These are phyloP conservation scores for Sitta europaea DNA, from an alignment of 2,113 vertebrate species.

Conservation along the genomic window DNA sequence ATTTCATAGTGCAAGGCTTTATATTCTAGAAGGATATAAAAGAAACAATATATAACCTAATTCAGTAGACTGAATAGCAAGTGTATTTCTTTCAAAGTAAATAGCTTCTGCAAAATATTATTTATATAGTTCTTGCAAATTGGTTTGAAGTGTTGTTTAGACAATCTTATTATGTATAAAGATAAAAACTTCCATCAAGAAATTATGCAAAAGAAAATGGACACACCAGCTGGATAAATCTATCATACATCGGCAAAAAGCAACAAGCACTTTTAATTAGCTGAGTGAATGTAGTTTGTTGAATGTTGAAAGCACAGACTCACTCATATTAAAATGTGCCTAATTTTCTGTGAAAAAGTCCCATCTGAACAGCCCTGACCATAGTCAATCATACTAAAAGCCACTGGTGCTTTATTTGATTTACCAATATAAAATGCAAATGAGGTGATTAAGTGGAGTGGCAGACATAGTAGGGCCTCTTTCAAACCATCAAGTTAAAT, in stretches of 20 bases:
- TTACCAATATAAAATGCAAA: slow-evolving; percentile 99
- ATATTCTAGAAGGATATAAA: background rate
- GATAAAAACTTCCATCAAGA: slow-evolving; percentile 81
- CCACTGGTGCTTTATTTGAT: slow-evolving; percentile 99
- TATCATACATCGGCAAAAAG: slow-evolving; percentile 81
- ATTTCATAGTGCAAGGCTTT: background rate
- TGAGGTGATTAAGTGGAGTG: slow-evolving; percentile 99
- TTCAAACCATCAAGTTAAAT: slow-evolving; percentile 99
- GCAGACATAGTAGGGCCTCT: slow-evolving; percentile 90
- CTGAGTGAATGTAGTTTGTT: slow-evolving; percentile 96
- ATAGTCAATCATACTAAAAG: slow-evolving; percentile 99
- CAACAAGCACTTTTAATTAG: slow-evolving; percentile 97
- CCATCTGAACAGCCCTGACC: slow-evolving; percentile 94
- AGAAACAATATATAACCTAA: background rate
- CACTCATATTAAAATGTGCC: slow-evolving; percentile 96
- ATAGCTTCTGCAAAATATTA: slow-evolving; percentile 67
- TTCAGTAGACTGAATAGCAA: slow-evolving; percentile 11
- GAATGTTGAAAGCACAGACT: slow-evolving; percentile 85
- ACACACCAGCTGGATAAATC: slow-evolving; percentile 92
- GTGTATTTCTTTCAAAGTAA: slow-evolving; percentile 37
- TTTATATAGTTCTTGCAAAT: slow-evolving; percentile 68
- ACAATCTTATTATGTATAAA: slow-evolving; percentile 78
- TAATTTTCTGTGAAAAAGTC: slow-evolving; percentile 98
- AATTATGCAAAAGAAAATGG: slow-evolving; percentile 79
- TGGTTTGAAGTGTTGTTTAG: slow-evolving; percentile 72